These are phyloP conservation scores for Trididemnum nubilum DNA, from an alignment of 23 tunicate genomes.

Conservation along the genomic window DNA sequence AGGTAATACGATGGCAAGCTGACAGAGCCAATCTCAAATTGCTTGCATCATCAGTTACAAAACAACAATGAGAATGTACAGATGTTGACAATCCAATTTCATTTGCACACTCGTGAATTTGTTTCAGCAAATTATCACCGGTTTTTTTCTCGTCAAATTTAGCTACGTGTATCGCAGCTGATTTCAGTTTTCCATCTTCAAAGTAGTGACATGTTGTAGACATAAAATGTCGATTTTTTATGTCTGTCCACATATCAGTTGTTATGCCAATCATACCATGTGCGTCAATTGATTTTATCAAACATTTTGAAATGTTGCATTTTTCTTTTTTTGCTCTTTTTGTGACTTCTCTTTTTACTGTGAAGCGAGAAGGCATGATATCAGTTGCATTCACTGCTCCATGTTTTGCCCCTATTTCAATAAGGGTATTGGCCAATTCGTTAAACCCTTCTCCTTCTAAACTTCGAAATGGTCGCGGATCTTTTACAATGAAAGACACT, in stretches of 20 bases:
- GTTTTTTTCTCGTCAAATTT: neutral
- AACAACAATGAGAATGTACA: neutral
- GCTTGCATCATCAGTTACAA: neutral
- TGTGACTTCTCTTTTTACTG: neutral
- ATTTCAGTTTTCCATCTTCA: neutral
- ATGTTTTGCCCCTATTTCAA: neutral
- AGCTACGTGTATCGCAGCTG: neutral
- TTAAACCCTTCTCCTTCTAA: constrained; percentile 7
- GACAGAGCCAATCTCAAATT: neutral
- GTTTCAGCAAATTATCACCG: neutral
- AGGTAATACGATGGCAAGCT: neutral
- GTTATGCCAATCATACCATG: neutral
- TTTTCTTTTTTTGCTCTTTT: neutral
- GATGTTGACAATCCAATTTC: neutral
- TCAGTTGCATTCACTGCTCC: neutral
- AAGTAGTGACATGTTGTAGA: neutral
- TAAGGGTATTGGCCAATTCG: neutral
- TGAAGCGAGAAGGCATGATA: neutral
- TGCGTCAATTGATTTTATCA: neutral
- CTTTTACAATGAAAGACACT: neutral
- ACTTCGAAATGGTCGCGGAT: neutral
- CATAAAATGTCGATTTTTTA: neutral
- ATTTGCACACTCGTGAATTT: neutral
- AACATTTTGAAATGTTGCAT: neutral
- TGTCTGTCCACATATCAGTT: neutral